A percentile compares a stretch with the other conserved stretches of the same genome.
Evolutionary conservation across 1,140 invertebrate species (phyloP).

Genomic region (Drosophila miranda): DNA sequence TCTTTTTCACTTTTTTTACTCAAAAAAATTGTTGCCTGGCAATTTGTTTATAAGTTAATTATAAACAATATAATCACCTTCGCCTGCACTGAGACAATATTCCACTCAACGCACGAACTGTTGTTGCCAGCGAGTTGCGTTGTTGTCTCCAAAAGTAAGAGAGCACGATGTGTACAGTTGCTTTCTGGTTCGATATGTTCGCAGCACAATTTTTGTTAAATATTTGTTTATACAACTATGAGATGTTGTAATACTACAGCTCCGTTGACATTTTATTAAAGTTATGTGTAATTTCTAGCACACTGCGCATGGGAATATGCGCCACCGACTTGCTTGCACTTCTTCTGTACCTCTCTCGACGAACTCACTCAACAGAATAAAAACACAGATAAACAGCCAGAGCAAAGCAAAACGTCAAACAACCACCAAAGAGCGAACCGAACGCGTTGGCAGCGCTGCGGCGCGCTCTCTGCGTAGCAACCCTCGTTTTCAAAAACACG

Average conservation of each 20-base stretch:
- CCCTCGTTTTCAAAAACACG: constrained; percentile 54
- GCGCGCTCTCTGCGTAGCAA: constrained; percentile 40
- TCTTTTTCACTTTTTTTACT: constrained; percentile 35
- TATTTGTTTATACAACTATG: constrained; percentile 36
- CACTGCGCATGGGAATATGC: constrained; percentile 33
- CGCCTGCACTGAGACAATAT: constrained; percentile 23
- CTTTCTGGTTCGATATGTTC: background rate
- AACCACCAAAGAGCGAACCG: constrained; percentile 61
- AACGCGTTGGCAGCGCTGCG: constrained; percentile 9
- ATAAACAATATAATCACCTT: constrained; percentile 53
- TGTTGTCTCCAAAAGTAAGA: constrained; percentile 3
- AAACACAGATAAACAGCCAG: constrained; percentile 40
- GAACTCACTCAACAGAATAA: constrained; percentile 41
- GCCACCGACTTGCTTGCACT: constrained; percentile 27
- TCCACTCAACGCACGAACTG: constrained; percentile 21
- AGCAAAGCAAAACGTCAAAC: constrained; percentile 70
- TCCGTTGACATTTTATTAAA: constrained; percentile 22
- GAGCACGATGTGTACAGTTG: background rate
- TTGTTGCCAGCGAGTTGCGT: background rate
- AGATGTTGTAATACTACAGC: constrained; percentile 10
- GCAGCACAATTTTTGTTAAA: constrained; percentile 19
- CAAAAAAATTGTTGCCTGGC: constrained; percentile 58
- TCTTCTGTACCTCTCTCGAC: constrained; percentile 22
- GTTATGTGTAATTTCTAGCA: constrained; percentile 18
- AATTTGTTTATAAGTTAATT: constrained; percentile 64